Evolutionary conservation across 2,888 invertebrate genomes (phyloP).

Genomic region (Cylindroiulus punctatus): DNA sequence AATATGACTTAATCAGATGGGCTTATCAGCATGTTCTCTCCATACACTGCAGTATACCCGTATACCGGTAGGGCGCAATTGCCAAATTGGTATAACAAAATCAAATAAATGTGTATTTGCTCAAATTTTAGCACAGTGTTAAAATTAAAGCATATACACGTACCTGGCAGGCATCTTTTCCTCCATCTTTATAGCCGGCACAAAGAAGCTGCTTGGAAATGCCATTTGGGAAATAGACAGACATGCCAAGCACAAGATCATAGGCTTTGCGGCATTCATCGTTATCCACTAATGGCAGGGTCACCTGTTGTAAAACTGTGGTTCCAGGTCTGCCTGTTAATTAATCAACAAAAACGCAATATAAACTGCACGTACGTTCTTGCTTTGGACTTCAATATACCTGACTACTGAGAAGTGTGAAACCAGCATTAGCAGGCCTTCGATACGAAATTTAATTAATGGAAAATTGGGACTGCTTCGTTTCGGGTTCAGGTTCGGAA

Average conservation of each 20-base stretch:
- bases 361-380: too few species aligned
- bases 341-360: not conserved
- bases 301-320: conserved; percentile 54
- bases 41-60: too few species aligned
- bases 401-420: not conserved
- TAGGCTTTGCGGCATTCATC: conserved; percentile 90
- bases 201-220: conserved; percentile 90
- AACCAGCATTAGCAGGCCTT: too few species aligned
- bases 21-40: too few species aligned
- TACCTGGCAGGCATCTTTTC: conserved; percentile 91
- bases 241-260: conserved; percentile 75
- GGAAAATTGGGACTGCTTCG: not conserved
- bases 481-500: not conserved
- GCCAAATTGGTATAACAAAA: too few species aligned
- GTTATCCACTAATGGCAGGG: conserved; percentile 86
- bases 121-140: not conserved
- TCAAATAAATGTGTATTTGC: not conserved
- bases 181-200: conserved; percentile 88
- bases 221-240: conserved; percentile 54
- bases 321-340: conserved; percentile 51
- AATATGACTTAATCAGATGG: too few species aligned
- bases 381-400: not conserved
- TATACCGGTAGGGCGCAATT: too few species aligned
- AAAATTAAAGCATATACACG: conserved; percentile 43
- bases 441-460: not conserved